Evolutionary conservation across 2,797 vertebrate genomes (phyloP).

Genomic region (Neosalanx taihuensis): DNA sequence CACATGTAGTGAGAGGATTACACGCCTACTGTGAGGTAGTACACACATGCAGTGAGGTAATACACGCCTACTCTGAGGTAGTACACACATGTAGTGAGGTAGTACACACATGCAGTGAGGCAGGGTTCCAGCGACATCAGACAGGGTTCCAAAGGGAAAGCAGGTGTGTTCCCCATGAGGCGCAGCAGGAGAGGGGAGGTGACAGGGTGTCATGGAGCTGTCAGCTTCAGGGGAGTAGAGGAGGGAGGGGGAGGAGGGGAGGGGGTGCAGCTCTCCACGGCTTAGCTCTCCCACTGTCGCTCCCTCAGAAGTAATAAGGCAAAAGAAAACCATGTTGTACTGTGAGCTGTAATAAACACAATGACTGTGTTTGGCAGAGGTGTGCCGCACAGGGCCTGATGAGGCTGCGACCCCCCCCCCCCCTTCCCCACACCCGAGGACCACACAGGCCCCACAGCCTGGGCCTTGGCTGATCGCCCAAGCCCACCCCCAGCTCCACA

Average conservation of each 20-base stretch:
- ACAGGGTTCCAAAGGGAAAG: too few species aligned
- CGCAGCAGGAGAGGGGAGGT: conserved; percentile 40
- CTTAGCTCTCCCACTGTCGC: conserved; percentile 10
- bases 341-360: conserved; percentile 25
- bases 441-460: conserved; percentile 1
- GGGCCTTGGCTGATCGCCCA: conserved; percentile 38
- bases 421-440: neutral
- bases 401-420: conserved; percentile 15
- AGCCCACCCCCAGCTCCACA: conserved; percentile 57
- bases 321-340: too few species aligned
- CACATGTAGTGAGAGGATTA: too few species aligned
- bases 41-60: too few species aligned
- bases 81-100: too few species aligned
- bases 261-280: too few species aligned
- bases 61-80: too few species aligned
- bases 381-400: conserved; percentile 16
- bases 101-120: too few species aligned
- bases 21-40: too few species aligned
- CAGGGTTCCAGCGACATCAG: too few species aligned
- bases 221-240: conserved; percentile 38
- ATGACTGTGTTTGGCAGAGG: conserved; percentile 24
- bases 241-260: too few species aligned
- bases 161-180: too few species aligned
- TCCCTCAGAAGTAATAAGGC: conserved; percentile 11
- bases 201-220: conserved; percentile 49